These are phyloP conservation scores for Nemopilema nomurai DNA, from an alignment of 30 jellyfish, hydroid and myxozoan species.

Conservation along the genomic window DNA sequence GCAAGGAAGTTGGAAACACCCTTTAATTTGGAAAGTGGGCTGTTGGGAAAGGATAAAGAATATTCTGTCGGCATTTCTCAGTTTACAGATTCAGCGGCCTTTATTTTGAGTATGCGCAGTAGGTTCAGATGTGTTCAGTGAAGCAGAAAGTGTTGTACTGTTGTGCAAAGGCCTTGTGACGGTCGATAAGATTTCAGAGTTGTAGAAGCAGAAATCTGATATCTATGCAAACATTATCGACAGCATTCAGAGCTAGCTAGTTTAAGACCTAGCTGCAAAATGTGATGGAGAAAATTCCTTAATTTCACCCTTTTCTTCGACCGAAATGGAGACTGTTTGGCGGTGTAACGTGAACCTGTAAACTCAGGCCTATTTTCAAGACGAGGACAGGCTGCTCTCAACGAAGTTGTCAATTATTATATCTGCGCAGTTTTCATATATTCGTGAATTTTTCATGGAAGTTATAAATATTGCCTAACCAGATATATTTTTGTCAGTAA, in stretches of 20 bases:
- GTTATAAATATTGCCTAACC: not conserved
- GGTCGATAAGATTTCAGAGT: not conserved
- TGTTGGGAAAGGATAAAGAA: no score
- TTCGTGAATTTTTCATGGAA: slow-evolving; percentile 27
- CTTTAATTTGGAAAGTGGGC: no score
- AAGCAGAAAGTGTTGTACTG: slow-evolving; percentile 63
- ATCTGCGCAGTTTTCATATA: slow-evolving; percentile 12
- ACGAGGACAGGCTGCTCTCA: slow-evolving; percentile 2
- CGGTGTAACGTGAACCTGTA: not conserved
- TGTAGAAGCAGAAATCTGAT: not conserved
- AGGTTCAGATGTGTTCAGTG: slow-evolving; percentile 50
- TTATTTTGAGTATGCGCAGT: slow-evolving; percentile 40
- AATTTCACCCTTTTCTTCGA: not conserved
- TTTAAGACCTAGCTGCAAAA: not conserved
- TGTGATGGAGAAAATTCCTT: not conserved
- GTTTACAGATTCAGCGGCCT: slow-evolving; percentile 13
- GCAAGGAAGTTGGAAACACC: no score
- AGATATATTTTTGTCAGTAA: not conserved
- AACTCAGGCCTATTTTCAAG: slow-evolving; percentile 20
- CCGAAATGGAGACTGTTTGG: not conserved
- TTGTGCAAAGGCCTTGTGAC: slow-evolving; percentile 67
- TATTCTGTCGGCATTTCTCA: not conserved
- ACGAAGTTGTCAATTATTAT: not conserved
- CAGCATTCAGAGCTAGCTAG: not conserved
- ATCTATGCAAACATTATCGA: not conserved